Evolutionary conservation across 1,140 invertebrate species (phyloP).

Genomic region (Olivierus martensii): DNA sequence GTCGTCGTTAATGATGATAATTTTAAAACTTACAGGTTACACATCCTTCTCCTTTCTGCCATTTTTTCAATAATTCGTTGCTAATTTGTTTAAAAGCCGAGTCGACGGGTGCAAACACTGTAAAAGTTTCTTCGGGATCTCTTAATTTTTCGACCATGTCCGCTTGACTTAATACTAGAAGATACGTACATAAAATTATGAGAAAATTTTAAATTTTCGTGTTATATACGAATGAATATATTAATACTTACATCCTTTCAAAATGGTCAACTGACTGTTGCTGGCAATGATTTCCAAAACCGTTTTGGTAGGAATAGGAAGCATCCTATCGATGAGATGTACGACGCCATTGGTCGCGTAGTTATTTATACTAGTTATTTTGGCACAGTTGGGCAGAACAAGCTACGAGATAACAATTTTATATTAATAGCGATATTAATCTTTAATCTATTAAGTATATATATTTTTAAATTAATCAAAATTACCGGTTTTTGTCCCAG

Average conservation of each 20-base stretch:
- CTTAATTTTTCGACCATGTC: slow-evolving; percentile 29
- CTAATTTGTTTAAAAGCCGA: slow-evolving; percentile 25
- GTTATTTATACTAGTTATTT: slow-evolving; percentile 29
- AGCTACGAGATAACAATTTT: too few relatives aligned
- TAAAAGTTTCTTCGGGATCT: slow-evolving; percentile 32
- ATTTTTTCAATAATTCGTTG: too few relatives aligned
- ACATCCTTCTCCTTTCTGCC: too few relatives aligned
- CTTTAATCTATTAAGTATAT: too few relatives aligned
- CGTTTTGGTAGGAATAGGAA: slow-evolving; percentile 34
- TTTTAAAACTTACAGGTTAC: too few relatives aligned
- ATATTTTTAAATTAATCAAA: too few relatives aligned
- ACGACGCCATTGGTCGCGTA: slow-evolving; percentile 38
- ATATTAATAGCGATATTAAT: too few relatives aligned
- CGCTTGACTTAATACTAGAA: slow-evolving; percentile 31
- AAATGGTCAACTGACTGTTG: slow-evolving; percentile 34
- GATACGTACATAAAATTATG: too few relatives aligned
- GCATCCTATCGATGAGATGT: slow-evolving; percentile 36
- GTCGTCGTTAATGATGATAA: too few relatives aligned
- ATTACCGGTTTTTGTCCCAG: slow-evolving; percentile 18
- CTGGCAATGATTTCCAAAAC: slow-evolving; percentile 34
- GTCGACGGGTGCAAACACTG: slow-evolving; percentile 38
- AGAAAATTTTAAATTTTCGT: not conserved
- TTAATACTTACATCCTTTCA: slow-evolving; percentile 33
- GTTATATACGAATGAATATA: not conserved
- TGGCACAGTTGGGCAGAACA: slow-evolving; percentile 33